Evolutionary conservation across 37 sponge, comb jelly and placozoan species (phyloP), one percentile per base, ranked within the genome.

Genomic region (Agelas oroides): DNA sequence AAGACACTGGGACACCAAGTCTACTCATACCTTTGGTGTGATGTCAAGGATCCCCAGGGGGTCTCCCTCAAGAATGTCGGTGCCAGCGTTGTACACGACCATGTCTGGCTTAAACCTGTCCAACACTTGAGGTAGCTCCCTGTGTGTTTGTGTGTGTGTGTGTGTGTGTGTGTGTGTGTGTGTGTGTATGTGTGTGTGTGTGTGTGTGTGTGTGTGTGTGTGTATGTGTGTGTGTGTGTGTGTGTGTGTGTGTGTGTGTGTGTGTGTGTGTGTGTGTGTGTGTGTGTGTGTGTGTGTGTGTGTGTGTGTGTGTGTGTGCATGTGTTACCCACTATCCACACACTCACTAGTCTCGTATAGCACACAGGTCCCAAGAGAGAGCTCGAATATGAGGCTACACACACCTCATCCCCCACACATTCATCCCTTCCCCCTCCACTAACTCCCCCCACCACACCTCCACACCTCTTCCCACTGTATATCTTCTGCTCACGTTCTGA

Each of bases 11-110:
- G 13, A 18, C 28, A 70, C 11, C 5, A 21, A n/a, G 27, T 1
- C 18, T 63, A 40, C 16, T 58, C 54, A 38, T 70, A 93, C 94
- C 64, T 89, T 80, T 17, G 89, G 79, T 39, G 97, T 92, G 77
- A 96, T 96, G 66, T 87, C 86, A n/a, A 96, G 73, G 19, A 40
- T 53, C 33, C 97, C 97, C 1, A 96, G 54, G 12, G 82, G 88
- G 41, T 96, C 97, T 25, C 95, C 95, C n/a, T 73, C 52, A 12
- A 96, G 80, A 53, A 96, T 59, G 40, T 96, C 97, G 28, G 97
- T 96, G 41, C 93, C 97, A 1, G 97, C 97, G 76, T 96, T 96
- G 73, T 93, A 96, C 53, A 96, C 86, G 5, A 96, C 89, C 61
- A 96, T 80, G 71, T 96, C 94, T 32, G 97, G 94, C 57, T 83